Evolutionary conservation across 2,797 vertebrate species (phyloP).

Genomic region (Notolabrus celidotus): DNA sequence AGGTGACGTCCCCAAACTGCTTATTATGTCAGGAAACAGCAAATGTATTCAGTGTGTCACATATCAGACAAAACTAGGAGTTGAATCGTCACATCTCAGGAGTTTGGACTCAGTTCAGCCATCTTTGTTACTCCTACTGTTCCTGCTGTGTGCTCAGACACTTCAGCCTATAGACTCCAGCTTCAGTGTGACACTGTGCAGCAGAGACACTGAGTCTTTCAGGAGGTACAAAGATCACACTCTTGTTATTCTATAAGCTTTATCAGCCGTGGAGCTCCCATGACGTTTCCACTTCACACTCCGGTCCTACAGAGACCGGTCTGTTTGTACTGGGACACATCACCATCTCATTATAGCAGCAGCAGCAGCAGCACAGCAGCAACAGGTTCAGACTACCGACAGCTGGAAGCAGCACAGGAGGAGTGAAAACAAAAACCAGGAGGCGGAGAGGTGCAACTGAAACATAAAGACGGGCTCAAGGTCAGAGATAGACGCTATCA

Average conservation of each 20-base stretch:
- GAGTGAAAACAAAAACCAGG: conserved; percentile 21
- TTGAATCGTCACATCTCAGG: too few relatives aligned
- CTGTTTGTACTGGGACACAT: background rate
- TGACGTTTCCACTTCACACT: conserved; percentile 13
- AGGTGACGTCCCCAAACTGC: too few relatives aligned
- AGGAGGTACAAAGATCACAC: conserved; percentile 22
- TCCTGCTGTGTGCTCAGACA: too few relatives aligned
- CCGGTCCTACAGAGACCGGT: background rate
- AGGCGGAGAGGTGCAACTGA: conserved; percentile 20
- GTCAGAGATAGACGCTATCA: conserved; percentile 59
- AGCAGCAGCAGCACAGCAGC: background rate
- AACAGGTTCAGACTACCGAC: background rate
- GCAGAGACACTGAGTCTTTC: conserved; percentile 27
- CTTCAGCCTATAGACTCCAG: background rate
- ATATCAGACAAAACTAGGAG: too few relatives aligned
- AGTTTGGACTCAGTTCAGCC: background rate
- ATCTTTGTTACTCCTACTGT: too few relatives aligned
- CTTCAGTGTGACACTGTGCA: conserved; percentile 7
- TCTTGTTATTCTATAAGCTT: conserved; percentile 34
- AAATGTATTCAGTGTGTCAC: too few relatives aligned
- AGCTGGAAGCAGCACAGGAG: background rate
- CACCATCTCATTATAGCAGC: background rate
- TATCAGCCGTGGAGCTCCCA: conserved; percentile 10
- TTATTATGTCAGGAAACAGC: too few relatives aligned
- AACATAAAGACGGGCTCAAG: conserved; percentile 43